Conservation (phyloP, 2,888 invertebrate species). For the Chrysolina oricalcia region DNA sequence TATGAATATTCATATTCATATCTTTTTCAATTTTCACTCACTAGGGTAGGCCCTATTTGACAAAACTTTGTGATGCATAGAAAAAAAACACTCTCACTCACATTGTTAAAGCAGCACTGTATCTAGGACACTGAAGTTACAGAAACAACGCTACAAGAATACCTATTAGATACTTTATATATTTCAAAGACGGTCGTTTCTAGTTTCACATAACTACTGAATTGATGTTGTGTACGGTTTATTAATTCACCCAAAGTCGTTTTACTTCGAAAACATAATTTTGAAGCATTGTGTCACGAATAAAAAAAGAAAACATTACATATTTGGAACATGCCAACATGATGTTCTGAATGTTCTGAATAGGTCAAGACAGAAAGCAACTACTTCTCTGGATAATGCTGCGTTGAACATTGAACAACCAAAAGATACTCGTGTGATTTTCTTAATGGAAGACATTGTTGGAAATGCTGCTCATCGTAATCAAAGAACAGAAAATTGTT, state of each 20-base stretch:
- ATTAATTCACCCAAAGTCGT: neutral
- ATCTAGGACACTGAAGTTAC: constrained; percentile 20
- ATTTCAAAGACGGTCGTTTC: neutral
- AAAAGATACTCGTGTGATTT: no score
- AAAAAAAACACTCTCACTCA: constrained; percentile 21
- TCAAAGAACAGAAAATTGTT: no score
- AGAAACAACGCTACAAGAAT: neutral
- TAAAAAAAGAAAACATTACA: no score
- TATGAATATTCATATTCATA: neutral
- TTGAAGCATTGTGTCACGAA: no score
- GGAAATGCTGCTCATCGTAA: no score
- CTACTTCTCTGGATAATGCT: no score
- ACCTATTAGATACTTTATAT: neutral
- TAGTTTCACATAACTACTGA: neutral
- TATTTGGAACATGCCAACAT: no score
- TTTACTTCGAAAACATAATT: neutral
- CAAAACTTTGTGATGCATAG: neutral
- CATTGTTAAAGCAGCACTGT: constrained; percentile 25
- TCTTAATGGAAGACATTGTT: no score
- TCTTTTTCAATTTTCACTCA: neutral
- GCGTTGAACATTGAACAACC: no score
- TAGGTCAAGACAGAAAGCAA: no score
- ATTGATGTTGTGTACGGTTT: neutral
- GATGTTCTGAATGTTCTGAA: no score
- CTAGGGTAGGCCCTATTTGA: neutral